phyloP scores from a whole-genome alignment of 2,797 vertebrate species.

The Sebastes trivittatus region DNA sequence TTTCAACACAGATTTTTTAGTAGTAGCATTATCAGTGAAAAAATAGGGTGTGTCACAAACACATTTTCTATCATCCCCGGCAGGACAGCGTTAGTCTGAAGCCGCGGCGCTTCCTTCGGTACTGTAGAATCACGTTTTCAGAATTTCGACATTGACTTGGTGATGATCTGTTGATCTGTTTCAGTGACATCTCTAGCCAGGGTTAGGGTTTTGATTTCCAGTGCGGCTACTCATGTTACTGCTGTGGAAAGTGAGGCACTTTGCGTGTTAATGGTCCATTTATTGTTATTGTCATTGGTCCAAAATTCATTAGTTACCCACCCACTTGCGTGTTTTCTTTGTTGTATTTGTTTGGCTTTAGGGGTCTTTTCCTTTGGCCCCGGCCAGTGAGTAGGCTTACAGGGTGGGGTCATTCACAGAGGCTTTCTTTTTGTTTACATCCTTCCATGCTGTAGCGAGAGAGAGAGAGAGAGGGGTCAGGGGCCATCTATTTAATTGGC shows the following conservation, averaged over 20 bases:
- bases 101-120: fast-evolving
- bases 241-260: neutral
- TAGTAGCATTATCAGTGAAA: too few relatives aligned
- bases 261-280: neutral
- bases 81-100: too few relatives aligned
- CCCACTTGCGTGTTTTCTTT: constrained; percentile 40
- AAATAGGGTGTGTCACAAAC: too few relatives aligned
- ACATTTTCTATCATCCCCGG: too few relatives aligned
- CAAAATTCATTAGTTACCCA: constrained; percentile 9
- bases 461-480: constrained; percentile 34
- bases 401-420: constrained; percentile 45
- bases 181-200: too few relatives aligned
- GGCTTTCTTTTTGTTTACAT: constrained; percentile 68
- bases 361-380: constrained; percentile 32
- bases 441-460: constrained; percentile 19
- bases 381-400: constrained; percentile 28
- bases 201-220: neutral
- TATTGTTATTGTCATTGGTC: constrained; percentile 39
- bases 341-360: constrained; percentile 55
- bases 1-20: too few relatives aligned
- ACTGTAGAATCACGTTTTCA: too few relatives aligned
- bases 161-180: too few relatives aligned
- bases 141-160: too few relatives aligned
- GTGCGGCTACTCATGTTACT: neutral
- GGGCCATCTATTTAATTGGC: constrained; percentile 70